These are phyloP conservation scores for Pseudorhiza aurosa DNA, from an alignment of 30 jellyfish, hydroid and myxozoan genomes.

Conservation along the genomic window DNA sequence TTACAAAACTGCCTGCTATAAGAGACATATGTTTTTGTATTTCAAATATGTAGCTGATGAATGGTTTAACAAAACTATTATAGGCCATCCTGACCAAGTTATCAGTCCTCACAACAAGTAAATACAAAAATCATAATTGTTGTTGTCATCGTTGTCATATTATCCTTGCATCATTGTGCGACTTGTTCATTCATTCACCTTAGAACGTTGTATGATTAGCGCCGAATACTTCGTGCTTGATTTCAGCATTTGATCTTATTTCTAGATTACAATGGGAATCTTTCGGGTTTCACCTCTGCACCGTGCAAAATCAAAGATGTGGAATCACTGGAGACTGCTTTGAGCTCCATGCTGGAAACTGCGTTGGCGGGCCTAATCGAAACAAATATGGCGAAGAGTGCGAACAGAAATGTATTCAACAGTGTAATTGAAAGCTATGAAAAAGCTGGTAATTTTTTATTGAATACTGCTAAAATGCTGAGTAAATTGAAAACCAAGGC, in stretches of 20 bases:
- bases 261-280: slow-evolving; percentile 7
- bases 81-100: too few relatives aligned
- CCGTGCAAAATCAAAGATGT: not conserved
- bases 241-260: not conserved
- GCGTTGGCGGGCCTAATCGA: slow-evolving; percentile 22
- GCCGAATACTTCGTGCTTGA: too few relatives aligned
- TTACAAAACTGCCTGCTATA: too few relatives aligned
- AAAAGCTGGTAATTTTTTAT: slow-evolving; percentile 82
- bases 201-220: too few relatives aligned
- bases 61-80: too few relatives aligned
- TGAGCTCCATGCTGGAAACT: slow-evolving; percentile 41
- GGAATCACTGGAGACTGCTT: slow-evolving; percentile 25
- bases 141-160: too few relatives aligned
- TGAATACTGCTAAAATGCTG: slow-evolving; percentile 77
- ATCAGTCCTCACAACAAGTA: too few relatives aligned
- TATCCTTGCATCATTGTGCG: too few relatives aligned
- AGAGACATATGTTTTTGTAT: too few relatives aligned
- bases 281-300: not conserved
- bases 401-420: not conserved
- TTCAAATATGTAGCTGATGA: too few relatives aligned
- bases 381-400: not conserved
- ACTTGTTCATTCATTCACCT: too few relatives aligned
- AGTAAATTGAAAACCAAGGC: slow-evolving; percentile 5
- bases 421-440: slow-evolving; percentile 76
- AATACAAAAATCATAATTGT: too few relatives aligned